phyloP scores from a whole-genome alignment of 2,888 invertebrate species.

The Steromphala cineraria region DNA sequence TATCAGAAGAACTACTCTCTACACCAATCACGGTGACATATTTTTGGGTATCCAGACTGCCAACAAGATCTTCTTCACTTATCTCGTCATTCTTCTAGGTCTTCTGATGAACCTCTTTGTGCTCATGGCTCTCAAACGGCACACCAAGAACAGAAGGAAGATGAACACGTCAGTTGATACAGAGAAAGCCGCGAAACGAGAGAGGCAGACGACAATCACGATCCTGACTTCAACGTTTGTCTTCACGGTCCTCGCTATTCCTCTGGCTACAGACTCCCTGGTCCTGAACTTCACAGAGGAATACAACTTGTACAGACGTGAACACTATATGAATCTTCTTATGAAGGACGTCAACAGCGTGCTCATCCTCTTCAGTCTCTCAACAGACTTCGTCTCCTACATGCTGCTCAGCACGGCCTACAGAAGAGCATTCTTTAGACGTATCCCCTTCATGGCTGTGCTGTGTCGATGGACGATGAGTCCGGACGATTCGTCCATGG shows the following conservation, averaged over 20 bases:
- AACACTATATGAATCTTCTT: not conserved
- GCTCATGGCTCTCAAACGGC: not conserved
- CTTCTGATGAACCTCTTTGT: not conserved
- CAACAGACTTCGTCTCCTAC: not conserved
- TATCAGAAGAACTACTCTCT: not conserved
- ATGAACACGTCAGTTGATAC: not conserved
- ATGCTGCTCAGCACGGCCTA: not conserved
- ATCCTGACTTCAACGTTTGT: not conserved
- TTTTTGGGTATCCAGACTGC: not conserved
- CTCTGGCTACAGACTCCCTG: not conserved
- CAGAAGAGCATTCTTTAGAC: not conserved
- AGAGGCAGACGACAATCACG: not conserved
- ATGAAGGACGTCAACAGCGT: not conserved
- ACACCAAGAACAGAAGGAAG: not conserved
- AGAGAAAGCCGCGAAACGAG: not conserved
- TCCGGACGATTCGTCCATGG: not conserved
- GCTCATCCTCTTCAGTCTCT: not conserved
- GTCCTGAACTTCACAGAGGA: not conserved
- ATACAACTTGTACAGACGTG: not conserved
- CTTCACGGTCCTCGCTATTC: not conserved
- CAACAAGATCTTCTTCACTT: not conserved
- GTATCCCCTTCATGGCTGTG: not conserved
- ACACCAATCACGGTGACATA: not conserved
- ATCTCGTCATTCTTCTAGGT: not conserved
- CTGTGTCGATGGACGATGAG: not conserved